Conservation (phyloP, 2,113 vertebrate species). For the Cariama cristata region DNA sequence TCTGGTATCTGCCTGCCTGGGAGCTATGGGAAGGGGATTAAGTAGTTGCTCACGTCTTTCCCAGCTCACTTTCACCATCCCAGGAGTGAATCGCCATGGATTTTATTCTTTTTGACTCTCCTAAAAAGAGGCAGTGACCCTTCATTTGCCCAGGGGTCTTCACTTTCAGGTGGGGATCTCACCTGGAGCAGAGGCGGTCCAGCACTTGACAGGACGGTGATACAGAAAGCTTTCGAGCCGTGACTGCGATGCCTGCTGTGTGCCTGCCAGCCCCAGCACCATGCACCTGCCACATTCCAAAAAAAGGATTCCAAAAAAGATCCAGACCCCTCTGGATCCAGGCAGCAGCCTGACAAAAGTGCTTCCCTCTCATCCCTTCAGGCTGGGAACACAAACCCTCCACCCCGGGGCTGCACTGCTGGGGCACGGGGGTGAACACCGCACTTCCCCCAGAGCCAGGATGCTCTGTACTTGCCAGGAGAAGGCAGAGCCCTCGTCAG, state of each 20-base stretch:
- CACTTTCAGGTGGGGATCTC: not conserved
- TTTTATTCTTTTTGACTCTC: not conserved
- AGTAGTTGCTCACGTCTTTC: not conserved
- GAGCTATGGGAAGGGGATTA: not conserved
- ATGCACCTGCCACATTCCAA: not conserved
- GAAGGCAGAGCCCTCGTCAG: not conserved
- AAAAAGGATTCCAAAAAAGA: too few relatives aligned
- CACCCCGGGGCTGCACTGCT: rapidly evolving
- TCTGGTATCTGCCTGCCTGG: not conserved
- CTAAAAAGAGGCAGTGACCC: not conserved
- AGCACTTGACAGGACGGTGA: rapidly evolving
- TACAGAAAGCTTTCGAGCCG: rapidly evolving
- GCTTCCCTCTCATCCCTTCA: not conserved
- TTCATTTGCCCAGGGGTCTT: not conserved
- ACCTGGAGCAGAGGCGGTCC: not conserved
- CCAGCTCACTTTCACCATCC: not conserved
- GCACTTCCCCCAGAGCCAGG: not conserved
- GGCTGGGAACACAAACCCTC: not conserved
- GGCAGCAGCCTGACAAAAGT: too few relatives aligned
- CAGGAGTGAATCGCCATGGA: not conserved
- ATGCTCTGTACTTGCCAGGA: not conserved
- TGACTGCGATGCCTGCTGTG: not conserved
- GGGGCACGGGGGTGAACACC: rapidly evolving
- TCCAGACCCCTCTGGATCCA: not conserved
- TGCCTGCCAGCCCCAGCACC: not conserved